These are phyloP conservation scores for Mandrillus leucophaeus DNA, from an alignment of 2,113 vertebrate genomes.

Conservation along the genomic window DNA sequence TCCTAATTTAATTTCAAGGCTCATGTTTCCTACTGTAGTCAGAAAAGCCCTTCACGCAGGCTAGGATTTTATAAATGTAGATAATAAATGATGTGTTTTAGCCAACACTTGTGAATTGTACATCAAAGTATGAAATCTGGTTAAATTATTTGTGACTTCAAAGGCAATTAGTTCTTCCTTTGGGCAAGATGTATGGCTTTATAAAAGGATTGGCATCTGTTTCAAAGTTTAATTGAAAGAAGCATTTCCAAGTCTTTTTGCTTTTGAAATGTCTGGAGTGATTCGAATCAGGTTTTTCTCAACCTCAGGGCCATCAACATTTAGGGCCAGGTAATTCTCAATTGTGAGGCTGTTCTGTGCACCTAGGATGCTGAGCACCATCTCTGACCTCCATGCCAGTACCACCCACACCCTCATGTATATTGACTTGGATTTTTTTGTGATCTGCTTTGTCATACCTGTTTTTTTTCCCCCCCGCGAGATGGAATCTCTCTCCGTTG, in stretches of 20 bases:
- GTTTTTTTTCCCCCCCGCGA: too few species aligned
- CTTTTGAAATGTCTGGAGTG: constrained; percentile 25
- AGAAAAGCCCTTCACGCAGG: background rate
- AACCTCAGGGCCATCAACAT: background rate
- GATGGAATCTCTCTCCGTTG: too few species aligned
- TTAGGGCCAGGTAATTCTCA: background rate
- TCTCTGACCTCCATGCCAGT: background rate
- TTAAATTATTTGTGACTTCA: constrained; percentile 71
- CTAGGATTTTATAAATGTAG: background rate
- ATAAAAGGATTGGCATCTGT: constrained; percentile 41
- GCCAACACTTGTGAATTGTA: background rate
- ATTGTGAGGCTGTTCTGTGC: background rate
- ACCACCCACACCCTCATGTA: background rate
- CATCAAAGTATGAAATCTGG: constrained; percentile 64
- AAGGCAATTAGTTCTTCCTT: constrained; percentile 64
- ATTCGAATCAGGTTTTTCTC: background rate
- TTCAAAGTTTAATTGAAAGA: constrained; percentile 57
- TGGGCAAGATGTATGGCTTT: constrained; percentile 58
- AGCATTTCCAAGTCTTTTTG: constrained; percentile 47
- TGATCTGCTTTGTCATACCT: background rate
- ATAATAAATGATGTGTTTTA: constrained; percentile 35
- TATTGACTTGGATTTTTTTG: background rate
- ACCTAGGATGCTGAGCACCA: accelerated
- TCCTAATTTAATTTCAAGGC: background rate
- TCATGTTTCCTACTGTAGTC: background rate